Conservation (phyloP, 2,888 invertebrate genomes). For the Drosophila recens region DNA sequence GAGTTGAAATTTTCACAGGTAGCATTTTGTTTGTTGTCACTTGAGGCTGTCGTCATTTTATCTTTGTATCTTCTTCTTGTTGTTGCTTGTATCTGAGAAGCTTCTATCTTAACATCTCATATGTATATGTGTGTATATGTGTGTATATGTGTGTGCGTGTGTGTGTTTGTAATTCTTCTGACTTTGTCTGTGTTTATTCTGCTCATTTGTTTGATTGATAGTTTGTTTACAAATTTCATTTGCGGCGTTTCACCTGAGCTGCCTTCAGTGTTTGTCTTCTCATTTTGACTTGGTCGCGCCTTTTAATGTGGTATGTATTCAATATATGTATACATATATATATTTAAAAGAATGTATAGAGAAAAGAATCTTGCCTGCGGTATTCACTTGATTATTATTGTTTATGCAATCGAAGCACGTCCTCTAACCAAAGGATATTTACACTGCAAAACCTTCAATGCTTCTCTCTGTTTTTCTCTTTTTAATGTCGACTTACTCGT, state of each 20-base stretch:
- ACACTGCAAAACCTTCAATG: constrained; percentile 13
- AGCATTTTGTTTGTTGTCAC: constrained; percentile 52
- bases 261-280: constrained; percentile 19
- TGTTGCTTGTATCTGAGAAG: constrained; percentile 35
- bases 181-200: constrained; percentile 50
- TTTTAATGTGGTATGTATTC: constrained; percentile 35
- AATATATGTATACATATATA: not conserved
- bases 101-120: constrained; percentile 31
- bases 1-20: constrained; percentile 50
- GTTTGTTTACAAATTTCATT: constrained; percentile 79
- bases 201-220: constrained; percentile 73
- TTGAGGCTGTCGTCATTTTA: constrained; percentile 46
- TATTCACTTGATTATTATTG: constrained; percentile 69
- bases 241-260: constrained; percentile 54
- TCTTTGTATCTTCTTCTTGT: constrained; percentile 41
- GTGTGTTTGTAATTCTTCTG: constrained; percentile 22
- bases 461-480: not conserved
- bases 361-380: constrained; percentile 30
- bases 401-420: constrained; percentile 71
- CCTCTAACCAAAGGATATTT: constrained; percentile 53
- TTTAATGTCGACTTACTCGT: constrained; percentile 35
- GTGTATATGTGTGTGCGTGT: not conserved
- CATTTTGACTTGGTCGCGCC: constrained; percentile 47
- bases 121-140: not conserved
- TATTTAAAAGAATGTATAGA: not conserved